These are phyloP conservation scores for Anableps anableps DNA, from an alignment of 2,797 vertebrate genomes.

Conservation along the genomic window DNA sequence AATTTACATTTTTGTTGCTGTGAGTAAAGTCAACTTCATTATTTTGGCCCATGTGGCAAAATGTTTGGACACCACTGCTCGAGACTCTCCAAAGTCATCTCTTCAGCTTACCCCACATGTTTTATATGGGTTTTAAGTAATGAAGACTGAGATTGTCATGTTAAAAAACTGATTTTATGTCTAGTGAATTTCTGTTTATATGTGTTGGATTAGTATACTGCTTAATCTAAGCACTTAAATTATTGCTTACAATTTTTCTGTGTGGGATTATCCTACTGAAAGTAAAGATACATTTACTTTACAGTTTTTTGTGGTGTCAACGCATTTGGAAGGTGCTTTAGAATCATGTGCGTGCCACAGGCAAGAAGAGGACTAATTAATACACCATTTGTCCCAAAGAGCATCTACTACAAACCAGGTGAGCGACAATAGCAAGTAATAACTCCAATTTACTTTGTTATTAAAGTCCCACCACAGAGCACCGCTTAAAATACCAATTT, in stretches of 20 bases:
- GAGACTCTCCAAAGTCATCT: background rate
- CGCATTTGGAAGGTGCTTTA: conserved; percentile 24
- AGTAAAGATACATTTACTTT: background rate
- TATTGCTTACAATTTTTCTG: no score
- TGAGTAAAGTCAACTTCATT: background rate
- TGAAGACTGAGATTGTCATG: background rate
- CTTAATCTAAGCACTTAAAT: background rate
- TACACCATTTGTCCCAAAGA: conserved; percentile 67
- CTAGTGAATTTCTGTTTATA: background rate
- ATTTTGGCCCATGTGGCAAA: background rate
- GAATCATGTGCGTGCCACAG: conserved; percentile 42
- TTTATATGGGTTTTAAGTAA: background rate
- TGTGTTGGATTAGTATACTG: background rate
- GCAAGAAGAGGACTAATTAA: conserved; percentile 64
- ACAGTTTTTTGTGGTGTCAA: background rate
- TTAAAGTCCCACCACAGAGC: conserved; percentile 65
- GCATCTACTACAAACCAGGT: conserved; percentile 72
- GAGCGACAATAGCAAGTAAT: conserved; percentile 75
- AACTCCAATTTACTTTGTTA: conserved; percentile 75
- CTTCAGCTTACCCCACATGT: background rate
- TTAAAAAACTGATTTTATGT: background rate
- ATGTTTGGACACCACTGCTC: background rate
- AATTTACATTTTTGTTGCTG: background rate
- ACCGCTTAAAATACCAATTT: conserved; percentile 75
- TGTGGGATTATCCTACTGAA: no score